Evolutionary conservation across 1,140 invertebrate genomes (phyloP).

Genomic region (Oncopodura yosiiana): DNA sequence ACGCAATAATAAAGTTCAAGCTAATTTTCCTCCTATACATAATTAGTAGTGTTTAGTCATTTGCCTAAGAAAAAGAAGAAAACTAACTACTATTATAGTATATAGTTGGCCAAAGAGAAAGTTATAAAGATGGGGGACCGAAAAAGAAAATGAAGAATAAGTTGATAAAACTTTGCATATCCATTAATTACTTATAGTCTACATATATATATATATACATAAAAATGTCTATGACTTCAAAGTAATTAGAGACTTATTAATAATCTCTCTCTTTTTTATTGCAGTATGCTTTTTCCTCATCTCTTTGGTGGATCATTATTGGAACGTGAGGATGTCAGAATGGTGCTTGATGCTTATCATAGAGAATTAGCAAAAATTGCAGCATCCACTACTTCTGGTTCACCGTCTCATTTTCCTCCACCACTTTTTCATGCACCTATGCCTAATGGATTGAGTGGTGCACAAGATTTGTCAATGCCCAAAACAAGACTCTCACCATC

Average conservation of each 20-base stretch:
- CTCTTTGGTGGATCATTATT: slow-evolving; percentile 57
- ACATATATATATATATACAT: too few relatives aligned
- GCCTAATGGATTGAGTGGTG: slow-evolving; percentile 37
- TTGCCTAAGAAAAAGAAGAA: too few relatives aligned
- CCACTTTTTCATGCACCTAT: slow-evolving; percentile 33
- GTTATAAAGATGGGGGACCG: too few relatives aligned
- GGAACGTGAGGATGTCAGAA: slow-evolving; percentile 72
- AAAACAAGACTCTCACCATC: slow-evolving; percentile 37
- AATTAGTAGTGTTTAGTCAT: too few relatives aligned
- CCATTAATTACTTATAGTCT: not conserved
- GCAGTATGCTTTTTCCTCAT: slow-evolving; percentile 66
- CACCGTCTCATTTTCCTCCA: slow-evolving; percentile 45
- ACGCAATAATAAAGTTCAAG: too few relatives aligned
- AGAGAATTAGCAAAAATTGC: slow-evolving; percentile 72
- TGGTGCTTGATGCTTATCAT: slow-evolving; percentile 83
- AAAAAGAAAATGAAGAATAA: too few relatives aligned
- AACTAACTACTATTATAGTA: too few relatives aligned
- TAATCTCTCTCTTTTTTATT: slow-evolving; percentile 35
- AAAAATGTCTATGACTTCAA: not conserved
- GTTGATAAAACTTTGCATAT: too few relatives aligned
- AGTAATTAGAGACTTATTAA: not conserved
- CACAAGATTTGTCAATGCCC: slow-evolving; percentile 75
- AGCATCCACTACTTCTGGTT: slow-evolving; percentile 34
- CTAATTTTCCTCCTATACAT: too few relatives aligned
- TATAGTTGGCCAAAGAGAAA: too few relatives aligned